These are phyloP conservation scores for Drosophila trichaetosa DNA, from an alignment of 2,888 invertebrate species.

Conservation along the genomic window DNA sequence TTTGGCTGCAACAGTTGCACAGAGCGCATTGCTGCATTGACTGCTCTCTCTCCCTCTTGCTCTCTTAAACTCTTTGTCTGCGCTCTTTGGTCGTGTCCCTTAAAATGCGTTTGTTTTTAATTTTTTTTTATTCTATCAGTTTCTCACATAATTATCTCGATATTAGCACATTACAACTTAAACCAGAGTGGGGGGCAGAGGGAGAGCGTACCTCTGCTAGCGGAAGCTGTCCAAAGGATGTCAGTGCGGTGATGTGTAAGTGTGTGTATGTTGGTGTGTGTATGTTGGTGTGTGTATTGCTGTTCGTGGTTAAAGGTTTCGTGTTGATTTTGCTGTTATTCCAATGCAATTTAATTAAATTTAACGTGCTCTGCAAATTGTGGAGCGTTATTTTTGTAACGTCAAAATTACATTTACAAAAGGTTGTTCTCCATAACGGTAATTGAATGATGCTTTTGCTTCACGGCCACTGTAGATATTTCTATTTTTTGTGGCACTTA, in stretches of 20 bases:
- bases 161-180: slow-evolving; percentile 58
- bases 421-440: slow-evolving; percentile 4
- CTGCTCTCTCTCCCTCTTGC: slow-evolving; percentile 6
- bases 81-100: slow-evolving; percentile 39
- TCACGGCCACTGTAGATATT: background rate
- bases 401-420: slow-evolving; percentile 23
- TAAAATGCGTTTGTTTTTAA: slow-evolving; percentile 38
- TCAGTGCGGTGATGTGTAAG: slow-evolving; percentile 10
- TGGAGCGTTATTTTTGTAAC: slow-evolving; percentile 7
- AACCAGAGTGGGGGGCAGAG: slow-evolving; percentile 3
- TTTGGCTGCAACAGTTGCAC: slow-evolving; percentile 43
- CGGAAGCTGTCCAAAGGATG: slow-evolving; percentile 41
- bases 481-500: background rate
- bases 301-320: slow-evolving; percentile 22
- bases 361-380: slow-evolving; percentile 36
- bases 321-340: slow-evolving; percentile 48
- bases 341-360: slow-evolving; percentile 50
- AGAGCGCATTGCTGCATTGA: slow-evolving; percentile 36
- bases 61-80: slow-evolving; percentile 3
- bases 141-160: slow-evolving; percentile 62
- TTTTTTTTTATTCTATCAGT: slow-evolving; percentile 23
- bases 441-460: slow-evolving; percentile 2
- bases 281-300: slow-evolving; percentile 1
- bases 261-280: background rate
- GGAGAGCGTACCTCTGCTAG: slow-evolving; percentile 10